Evolutionary conservation across 2,888 invertebrate genomes (phyloP), one percentile per base, ranked within the genome.

Genomic region (Eudasyphora cyanicolor): DNA sequence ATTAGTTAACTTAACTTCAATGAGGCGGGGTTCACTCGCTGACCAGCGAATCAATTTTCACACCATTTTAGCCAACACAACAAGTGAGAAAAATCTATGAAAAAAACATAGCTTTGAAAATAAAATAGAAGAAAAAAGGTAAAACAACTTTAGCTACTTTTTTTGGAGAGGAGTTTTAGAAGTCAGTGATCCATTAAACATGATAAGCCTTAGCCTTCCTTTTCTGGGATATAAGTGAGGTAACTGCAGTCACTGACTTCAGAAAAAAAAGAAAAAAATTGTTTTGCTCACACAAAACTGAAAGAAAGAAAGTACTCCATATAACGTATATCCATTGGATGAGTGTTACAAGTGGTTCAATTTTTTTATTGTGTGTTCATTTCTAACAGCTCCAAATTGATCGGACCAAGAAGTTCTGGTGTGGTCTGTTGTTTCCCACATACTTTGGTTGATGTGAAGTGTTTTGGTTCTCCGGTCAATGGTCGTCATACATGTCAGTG

Each of bases 1-100:
- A 83, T 83, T 83, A 83, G 80, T 83, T 78, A 80, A 76, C 77
- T n/a, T n/a, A 80, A 70, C 69, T 24, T 77, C 73, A 70, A 78
- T 74, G 54, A 77, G 79, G 74, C 24, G 64, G 64, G 21, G 38
- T n/a, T n/a, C n/a, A n/a, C n/a, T n/a, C n/a, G 67, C 67, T 74
- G 45, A 57, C 67, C 24, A 57, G 7, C 27, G 14, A 27, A 57
- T 49, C 38, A 51, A 32, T 29, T 64, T 35, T 74, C 35, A 74
- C 45, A 74, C 24, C 60, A 75, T 67, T 74, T 21, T 6, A 5
- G 4, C 45, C 45, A n/a, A 45, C 45, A 45, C 14, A n/a, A n/a
- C 45, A 14, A 45, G n/a, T 27, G n/a, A 17, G 60, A 60, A 60
- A 60, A 60, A 17, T 60, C 60, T 4, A n/a, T n/a, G 45, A 45